Base-by-base conservation (phyloP, 2,888 invertebrate species). In the Andrena camellia region DNA sequence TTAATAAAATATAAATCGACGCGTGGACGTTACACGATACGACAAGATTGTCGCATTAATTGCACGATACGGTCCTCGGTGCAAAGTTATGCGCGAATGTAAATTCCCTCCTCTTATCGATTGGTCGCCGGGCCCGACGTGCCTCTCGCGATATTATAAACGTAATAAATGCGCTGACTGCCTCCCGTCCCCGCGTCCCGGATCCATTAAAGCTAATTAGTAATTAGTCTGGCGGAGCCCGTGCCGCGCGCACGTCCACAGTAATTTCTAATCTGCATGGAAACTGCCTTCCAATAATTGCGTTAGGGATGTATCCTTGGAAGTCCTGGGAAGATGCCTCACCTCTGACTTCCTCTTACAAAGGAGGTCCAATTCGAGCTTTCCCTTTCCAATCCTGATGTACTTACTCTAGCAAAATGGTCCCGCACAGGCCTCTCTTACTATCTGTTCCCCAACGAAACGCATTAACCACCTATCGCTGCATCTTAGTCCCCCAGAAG, bases 41-140 rank as follows among this genome's bases (percentile, higher is more conserved):
- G 50, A 54, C 52, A 62, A 62, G 78, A 78, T 80, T 50, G 80
- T 71, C 42, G 66, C 71, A 42, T 79, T 80, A 80, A 80, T 80
- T 71, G 71, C 71, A 26, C 35, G 80, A 79, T 66, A 80, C 70
- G 35, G 42, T 69, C 70, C 50, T 64, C 52, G 20, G 23, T 4
- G 42, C 42, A n/a, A 35, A 42, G 33, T 66, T 80, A 71, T 42
- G 80, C 52, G 26, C 42, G n/a, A 52, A 62, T 78, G 60, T 78
- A 78, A 78, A 68, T 78, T 54, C 54, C 54, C n/a, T 31, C 17
- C 26, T 10, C n/a, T 54, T 78, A 78, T 78, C 79, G 78, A 78
- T 68, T 60, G 48, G 48, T 73, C 52, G 62, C 6, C 52, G 31
- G 52, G 6, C 1, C 8, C 35, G 69, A 17, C 60, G 35, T 75